These are phyloP conservation scores for Enteromius radiatus DNA, from an alignment of 2,797 vertebrate species.

Conservation along the genomic window DNA sequence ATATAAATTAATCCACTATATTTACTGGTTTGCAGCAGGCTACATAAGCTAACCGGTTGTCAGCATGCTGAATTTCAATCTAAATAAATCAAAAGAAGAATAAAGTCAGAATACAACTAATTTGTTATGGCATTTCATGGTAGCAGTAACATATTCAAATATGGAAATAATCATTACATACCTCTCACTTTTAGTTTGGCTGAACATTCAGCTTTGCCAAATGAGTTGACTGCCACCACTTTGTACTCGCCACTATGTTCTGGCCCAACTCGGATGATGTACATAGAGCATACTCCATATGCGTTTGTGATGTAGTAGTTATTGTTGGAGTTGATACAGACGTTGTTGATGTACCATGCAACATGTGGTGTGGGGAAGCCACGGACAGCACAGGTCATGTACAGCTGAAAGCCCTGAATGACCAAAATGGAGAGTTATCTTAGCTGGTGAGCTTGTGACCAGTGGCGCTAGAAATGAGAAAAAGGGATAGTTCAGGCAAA, in stretches of 20 bases:
- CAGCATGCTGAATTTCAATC: background rate
- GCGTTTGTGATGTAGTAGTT: slow-evolving; percentile 81
- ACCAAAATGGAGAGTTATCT: slow-evolving; percentile 79
- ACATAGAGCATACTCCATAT: slow-evolving; percentile 86
- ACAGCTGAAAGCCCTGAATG: slow-evolving; percentile 73
- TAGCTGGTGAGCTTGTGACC: slow-evolving; percentile 38
- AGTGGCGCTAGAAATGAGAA: background rate
- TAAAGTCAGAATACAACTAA: background rate
- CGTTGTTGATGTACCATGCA: slow-evolving; percentile 82
- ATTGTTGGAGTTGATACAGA: slow-evolving; percentile 79
- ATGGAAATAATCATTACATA: slow-evolving; percentile 55
- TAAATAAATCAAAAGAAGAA: background rate
- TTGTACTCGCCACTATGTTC: slow-evolving; percentile 82
- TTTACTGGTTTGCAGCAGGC: background rate
- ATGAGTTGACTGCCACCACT: slow-evolving; percentile 81
- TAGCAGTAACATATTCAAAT: background rate
- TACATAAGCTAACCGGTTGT: background rate
- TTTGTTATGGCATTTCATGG: background rate
- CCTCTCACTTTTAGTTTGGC: slow-evolving; percentile 81
- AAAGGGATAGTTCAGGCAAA: background rate
- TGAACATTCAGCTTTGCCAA: slow-evolving; percentile 80
- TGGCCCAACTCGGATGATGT: slow-evolving; percentile 76
- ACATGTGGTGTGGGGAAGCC: slow-evolving; percentile 79
- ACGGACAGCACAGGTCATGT: slow-evolving; percentile 88
- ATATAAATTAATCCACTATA: background rate